These are phyloP conservation scores for Lepidochitona cinerea DNA, from an alignment of 2,888 invertebrate species.

Conservation along the genomic window DNA sequence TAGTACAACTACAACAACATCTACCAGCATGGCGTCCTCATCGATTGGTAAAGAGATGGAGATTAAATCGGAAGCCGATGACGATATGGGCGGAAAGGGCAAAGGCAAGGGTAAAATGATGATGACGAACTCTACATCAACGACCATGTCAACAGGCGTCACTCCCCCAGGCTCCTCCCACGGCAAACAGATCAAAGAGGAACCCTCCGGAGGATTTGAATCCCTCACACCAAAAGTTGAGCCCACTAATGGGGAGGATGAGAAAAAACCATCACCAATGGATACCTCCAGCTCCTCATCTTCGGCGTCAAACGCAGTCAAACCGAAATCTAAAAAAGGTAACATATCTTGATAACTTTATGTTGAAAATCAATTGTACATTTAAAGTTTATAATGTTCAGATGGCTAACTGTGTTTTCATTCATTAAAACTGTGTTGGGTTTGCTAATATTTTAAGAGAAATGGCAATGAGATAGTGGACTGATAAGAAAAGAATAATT, in stretches of 20 bases:
- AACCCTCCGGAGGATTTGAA: conserved; percentile 17
- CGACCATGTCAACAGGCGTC: neutral
- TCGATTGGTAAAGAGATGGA: conserved; percentile 3
- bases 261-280: conserved; percentile 1
- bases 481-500: no score
- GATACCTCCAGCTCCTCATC: neutral
- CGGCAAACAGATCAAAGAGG: conserved; percentile 27
- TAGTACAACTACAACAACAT: conserved; percentile 31
- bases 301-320: neutral
- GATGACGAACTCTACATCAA: neutral
- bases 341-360: no score
- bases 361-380: no score
- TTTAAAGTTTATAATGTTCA: no score
- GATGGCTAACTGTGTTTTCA: no score
- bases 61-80: neutral
- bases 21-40: conserved; percentile 15
- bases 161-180: neutral
- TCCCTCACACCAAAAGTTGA: neutral
- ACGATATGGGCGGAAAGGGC: neutral
- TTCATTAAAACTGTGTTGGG: no score
- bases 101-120: conserved; percentile 6
- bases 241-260: neutral
- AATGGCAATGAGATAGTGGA: no score
- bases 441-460: no score
- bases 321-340: conserved; percentile 3